These are phyloP conservation scores for Pangasius mekongensis DNA, from an alignment of 2,797 vertebrate species.

Conservation along the genomic window DNA sequence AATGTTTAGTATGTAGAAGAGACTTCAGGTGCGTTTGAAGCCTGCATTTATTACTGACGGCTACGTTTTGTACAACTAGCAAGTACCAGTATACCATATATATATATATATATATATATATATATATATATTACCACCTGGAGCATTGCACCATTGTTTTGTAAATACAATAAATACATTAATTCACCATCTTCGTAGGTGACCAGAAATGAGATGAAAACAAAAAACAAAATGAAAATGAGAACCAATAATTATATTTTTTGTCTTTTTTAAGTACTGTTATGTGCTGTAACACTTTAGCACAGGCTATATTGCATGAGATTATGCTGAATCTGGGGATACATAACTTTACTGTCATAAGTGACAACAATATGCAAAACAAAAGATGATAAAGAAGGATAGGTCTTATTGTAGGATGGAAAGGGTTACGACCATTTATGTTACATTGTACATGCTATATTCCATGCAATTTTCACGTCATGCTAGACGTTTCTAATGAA, in stretches of 20 bases:
- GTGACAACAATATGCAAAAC: not conserved
- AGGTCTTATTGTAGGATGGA: not conserved
- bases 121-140: not conserved
- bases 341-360: not conserved
- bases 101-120: no score
- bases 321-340: not conserved
- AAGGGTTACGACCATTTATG: not conserved
- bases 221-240: no score
- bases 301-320: not conserved
- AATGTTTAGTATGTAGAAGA: not conserved
- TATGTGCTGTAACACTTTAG: not conserved
- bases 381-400: not conserved
- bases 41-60: not conserved
- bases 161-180: no score
- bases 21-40: not conserved
- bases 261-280: not conserved
- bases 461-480: not conserved
- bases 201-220: no score
- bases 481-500: not conserved
- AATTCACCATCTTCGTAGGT: no score
- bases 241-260: no score
- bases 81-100: not conserved
- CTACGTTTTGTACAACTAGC: not conserved
- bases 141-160: no score
- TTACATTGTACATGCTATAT: not conserved